A percentile compares a stretch with the other conserved stretches of the same genome.
Conservation (phyloP, 2,888 invertebrate genomes). For the Tenthredo notha region DNA sequence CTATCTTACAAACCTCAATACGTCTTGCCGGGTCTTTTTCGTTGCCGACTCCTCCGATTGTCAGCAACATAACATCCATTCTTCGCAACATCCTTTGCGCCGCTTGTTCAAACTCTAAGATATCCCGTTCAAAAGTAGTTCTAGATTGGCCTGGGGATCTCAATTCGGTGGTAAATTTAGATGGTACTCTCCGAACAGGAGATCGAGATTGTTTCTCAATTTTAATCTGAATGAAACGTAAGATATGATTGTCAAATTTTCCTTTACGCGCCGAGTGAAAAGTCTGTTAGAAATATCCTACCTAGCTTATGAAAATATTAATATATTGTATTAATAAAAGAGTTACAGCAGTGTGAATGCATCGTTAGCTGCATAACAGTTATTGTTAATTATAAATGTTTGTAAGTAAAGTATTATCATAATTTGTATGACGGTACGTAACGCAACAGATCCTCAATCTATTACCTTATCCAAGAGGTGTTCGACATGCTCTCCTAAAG, state of each 20-base stretch:
- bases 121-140: conserved; percentile 75
- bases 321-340: conserved; percentile 37
- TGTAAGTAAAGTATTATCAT: background rate
- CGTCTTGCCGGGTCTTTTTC: conserved; percentile 83
- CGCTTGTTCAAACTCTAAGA: conserved; percentile 78
- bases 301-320: background rate
- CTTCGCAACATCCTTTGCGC: conserved; percentile 80
- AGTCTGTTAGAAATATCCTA: background rate
- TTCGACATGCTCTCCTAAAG: conserved; percentile 70
- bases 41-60: conserved; percentile 81
- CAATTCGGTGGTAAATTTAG: conserved; percentile 54
- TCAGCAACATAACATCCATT: conserved; percentile 82
- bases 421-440: background rate
- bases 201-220: conserved; percentile 57
- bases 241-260: background rate
- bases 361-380: conserved; percentile 53
- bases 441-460: conserved; percentile 33
- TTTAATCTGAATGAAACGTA: conserved; percentile 34
- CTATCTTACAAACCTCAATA: conserved; percentile 80
- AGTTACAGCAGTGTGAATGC: conserved; percentile 51
- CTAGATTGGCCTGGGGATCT: conserved; percentile 70
- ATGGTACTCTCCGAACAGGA: conserved; percentile 57
- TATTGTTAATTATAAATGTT: background rate
- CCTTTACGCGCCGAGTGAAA: background rate
- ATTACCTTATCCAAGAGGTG: conserved; percentile 74